Evolutionary conservation across 2,113 vertebrate genomes (phyloP).

Genomic region (Parus major): DNA sequence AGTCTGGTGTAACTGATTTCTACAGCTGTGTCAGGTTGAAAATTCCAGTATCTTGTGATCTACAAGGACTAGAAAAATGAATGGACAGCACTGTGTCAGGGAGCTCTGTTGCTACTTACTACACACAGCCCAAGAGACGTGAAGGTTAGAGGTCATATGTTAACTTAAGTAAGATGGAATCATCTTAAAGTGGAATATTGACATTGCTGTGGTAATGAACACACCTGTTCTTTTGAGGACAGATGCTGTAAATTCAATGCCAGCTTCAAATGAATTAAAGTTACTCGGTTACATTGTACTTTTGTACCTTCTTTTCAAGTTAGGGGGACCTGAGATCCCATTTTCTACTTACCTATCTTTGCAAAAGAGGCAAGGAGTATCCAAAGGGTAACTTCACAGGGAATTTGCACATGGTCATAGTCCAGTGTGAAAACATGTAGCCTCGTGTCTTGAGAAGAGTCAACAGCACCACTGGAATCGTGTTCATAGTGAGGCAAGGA

Average conservation of each 20-base stretch:
- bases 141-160: background rate
- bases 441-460: constrained; percentile 43
- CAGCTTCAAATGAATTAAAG: background rate
- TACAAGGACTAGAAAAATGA: background rate
- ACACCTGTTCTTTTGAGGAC: background rate
- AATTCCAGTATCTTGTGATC: background rate
- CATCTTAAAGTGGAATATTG: background rate
- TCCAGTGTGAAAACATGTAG: constrained; percentile 86
- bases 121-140: background rate
- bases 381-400: constrained; percentile 95
- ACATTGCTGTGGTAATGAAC: background rate
- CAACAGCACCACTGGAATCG: background rate
- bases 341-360: constrained; percentile 89
- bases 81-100: background rate
- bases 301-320: background rate
- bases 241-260: background rate
- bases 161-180: background rate
- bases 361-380: constrained; percentile 93
- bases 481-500: background rate
- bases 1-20: background rate
- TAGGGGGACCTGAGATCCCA: background rate
- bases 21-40: background rate
- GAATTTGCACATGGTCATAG: constrained; percentile 89
- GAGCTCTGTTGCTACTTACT: background rate
- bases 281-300: rapidly evolving